These are phyloP conservation scores for Acronicta leporina DNA, from an alignment of 2,888 invertebrate genomes.

Conservation along the genomic window DNA sequence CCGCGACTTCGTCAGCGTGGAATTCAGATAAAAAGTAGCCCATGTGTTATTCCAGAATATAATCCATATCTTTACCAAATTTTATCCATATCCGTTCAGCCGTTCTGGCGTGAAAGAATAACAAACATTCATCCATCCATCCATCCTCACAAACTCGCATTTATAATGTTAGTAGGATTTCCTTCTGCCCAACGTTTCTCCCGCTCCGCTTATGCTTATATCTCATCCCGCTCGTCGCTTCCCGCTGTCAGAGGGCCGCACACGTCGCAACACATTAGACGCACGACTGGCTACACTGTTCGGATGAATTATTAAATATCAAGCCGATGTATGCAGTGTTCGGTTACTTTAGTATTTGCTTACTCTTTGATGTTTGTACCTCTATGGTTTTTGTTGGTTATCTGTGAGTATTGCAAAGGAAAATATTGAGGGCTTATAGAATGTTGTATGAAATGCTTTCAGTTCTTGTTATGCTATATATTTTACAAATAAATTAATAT, in stretches of 20 bases:
- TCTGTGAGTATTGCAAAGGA: conserved; percentile 4
- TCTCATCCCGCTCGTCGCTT: too few relatives aligned
- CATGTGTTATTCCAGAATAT: too few relatives aligned
- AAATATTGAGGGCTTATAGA: conserved; percentile 12
- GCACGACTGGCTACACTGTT: conserved; percentile 73
- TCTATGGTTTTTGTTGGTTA: conserved; percentile 25
- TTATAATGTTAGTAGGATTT: too few relatives aligned
- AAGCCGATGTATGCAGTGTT: conserved; percentile 68
- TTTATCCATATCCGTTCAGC: too few relatives aligned
- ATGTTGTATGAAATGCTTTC: conserved; percentile 3
- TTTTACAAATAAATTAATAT: not conserved
- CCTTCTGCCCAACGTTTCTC: not conserved
- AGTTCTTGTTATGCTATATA: not conserved
- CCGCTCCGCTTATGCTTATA: conserved; percentile 35
- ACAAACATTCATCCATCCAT: too few relatives aligned
- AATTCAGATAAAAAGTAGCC: too few relatives aligned
- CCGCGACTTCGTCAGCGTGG: too few relatives aligned
- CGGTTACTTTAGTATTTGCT: conserved; percentile 60
- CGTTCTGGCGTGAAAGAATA: too few relatives aligned
- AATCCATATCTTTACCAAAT: too few relatives aligned
- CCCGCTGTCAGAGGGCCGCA: conserved; percentile 51
- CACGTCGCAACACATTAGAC: conserved; percentile 77
- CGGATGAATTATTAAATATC: conserved; percentile 83
- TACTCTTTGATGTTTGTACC: conserved; percentile 39
- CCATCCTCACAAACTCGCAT: too few relatives aligned